Evolutionary conservation across 2,113 vertebrate species (phyloP), one percentile per base, ranked within the genome.

Genomic region (Podarcis cretensis): DNA sequence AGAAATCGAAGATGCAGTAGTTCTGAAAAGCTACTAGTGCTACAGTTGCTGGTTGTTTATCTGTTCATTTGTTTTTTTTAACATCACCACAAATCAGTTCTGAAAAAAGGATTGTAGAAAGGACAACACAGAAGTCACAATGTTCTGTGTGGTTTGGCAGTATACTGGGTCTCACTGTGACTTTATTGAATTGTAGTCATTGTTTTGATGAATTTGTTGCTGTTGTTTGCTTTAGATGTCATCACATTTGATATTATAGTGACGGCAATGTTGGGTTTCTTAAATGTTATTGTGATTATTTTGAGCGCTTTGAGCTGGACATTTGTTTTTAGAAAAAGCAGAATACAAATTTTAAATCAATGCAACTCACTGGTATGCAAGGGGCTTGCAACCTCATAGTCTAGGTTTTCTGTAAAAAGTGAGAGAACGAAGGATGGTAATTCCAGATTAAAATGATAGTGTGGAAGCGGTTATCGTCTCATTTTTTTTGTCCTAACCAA

Each of bases 401-500:
- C 18, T 65, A 20, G 14, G 54, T 65, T 37, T 66, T 35, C 10
- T 66, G 6, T 7, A 59, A 81, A 81, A 32, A 21, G 57, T 65
- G 4, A 81, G 4, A 23, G 48, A 32, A 57, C 10, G 66, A 82
- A 66, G 23, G 9, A 68, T 13, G 23, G 32, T 2, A 25, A 37
- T 65, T 37, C 32, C 20, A 82, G 57, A 68, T 27, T 25, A 83
- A 83, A 40, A 6, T 66, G 63, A 21, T 40, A 37, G 20, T 82
- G 20, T 40, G 32, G 21, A 32, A 63, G 9, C 18, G 13, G 12
- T 23, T 35, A 71, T 9, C n/a, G 25, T 71, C 30, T 30, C 66
- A 0, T 3, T 71, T 0, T 21, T 1, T 12, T 57, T 32, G 2
- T 27, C 16, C 13, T 27, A 78, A 78, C 21, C 8, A 21, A n/a